Evolutionary conservation across 2,888 invertebrate species (phyloP), one percentile per base, ranked within the genome.

Genomic region (Bugulina stolonifera): DNA sequence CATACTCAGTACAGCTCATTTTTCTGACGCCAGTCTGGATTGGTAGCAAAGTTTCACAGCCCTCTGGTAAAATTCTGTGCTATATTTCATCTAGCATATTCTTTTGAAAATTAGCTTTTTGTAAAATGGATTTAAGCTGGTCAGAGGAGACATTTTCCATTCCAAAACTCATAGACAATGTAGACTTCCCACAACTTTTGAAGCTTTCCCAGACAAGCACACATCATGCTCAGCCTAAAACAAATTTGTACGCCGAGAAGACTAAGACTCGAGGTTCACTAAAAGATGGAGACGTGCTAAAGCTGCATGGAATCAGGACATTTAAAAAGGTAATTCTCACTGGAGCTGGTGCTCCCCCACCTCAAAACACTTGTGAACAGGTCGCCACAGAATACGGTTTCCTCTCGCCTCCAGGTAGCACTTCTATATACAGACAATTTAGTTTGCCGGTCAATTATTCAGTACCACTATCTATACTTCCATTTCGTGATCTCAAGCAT

Each of bases 311-410:
- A 2, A 23, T 70, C 5, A 34, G 54, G 25, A 70, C 70, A 27
- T 70, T 70, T 29, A 70, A 70, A 54, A 70, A 52, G 29, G 54
- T 70, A 52, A 43, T 70, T 23, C 2, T 70, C 14, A 43, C 70
- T 43, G 70, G 52, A 27, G 70, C 70, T n/a, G 70, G 70, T 10
- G 29, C 64, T 32, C 10, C 43, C 43, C 10, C 18, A 18, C 43
- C 43, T 43, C 43, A 43, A 18, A 64, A 2, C 27, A 10, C 29
- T 10, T 14, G 32, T 18, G 64, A 64, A 32, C 64, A 64, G 14
- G 64, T 64, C 10, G 64, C 64, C 32, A 64, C 64, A 14, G 64
- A 64, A 34, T 64, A 64, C n/a, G 64, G 64, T 3, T 64, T 29
- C 32, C 64, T 64, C 14, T 64, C 64, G n/a, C 64, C 64, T 64